Evolutionary conservation across 2,888 invertebrate genomes (phyloP).

Genomic region (Leucophora obtusa): DNA sequence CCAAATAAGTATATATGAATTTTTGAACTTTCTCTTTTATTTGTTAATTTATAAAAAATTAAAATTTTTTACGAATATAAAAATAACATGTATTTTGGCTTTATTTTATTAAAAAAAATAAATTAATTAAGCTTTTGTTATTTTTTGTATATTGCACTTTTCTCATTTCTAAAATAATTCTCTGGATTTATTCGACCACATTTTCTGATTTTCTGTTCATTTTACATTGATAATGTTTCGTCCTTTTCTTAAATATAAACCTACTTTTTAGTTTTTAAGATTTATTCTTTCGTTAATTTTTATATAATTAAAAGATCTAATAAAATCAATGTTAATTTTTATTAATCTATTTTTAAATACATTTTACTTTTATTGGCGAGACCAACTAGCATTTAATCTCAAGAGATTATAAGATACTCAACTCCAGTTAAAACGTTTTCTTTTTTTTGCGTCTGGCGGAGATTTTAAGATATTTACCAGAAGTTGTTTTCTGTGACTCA

Average conservation of each 20-base stretch:
- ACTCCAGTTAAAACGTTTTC: no score
- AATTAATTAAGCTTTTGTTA: background rate
- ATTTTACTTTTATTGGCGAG: no score
- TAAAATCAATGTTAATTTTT: background rate
- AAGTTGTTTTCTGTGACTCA: no score
- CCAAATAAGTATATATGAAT: background rate
- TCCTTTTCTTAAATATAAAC: constrained; percentile 1
- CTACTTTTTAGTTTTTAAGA: constrained; percentile 32
- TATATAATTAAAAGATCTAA: constrained; percentile 28
- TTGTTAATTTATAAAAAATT: background rate
- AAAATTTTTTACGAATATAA: background rate
- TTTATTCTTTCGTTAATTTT: background rate
- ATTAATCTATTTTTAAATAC: no score
- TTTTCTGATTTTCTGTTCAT: background rate
- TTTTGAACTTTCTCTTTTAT: background rate
- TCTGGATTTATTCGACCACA: background rate
- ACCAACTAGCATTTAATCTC: no score
- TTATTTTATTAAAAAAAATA: background rate
- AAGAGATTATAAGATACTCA: no score
- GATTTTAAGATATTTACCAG: no score
- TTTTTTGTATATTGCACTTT: background rate
- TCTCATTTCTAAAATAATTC: background rate
- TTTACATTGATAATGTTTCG: background rate
- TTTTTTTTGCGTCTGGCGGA: no score
- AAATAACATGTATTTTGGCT: background rate